Conservation (phyloP, 2,888 invertebrate genomes). For the Stenichneumon culpator region DNA sequence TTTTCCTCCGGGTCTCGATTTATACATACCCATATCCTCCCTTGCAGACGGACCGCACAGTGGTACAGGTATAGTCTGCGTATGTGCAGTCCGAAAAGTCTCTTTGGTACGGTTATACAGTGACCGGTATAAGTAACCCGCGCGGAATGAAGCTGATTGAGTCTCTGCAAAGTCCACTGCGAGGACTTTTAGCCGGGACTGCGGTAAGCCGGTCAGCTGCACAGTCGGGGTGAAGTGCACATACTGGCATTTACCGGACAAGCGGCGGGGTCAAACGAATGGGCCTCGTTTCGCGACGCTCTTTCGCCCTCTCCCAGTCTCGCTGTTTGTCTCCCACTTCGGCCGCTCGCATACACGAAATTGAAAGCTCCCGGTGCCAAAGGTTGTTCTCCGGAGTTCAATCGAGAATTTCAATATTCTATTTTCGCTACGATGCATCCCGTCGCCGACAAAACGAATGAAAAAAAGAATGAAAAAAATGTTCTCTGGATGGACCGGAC, state of each 20-base stretch:
- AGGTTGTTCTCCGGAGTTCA: background rate
- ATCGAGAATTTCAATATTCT: background rate
- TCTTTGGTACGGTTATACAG: background rate
- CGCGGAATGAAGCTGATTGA: conserved; percentile 13
- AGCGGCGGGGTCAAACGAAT: background rate
- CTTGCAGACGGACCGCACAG: conserved; percentile 24
- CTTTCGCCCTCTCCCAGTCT: background rate
- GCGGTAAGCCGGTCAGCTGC: conserved; percentile 23
- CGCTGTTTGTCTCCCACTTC: background rate
- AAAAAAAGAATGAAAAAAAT: too few species aligned
- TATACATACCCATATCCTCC: conserved; percentile 42
- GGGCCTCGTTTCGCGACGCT: background rate
- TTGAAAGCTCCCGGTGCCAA: too few species aligned
- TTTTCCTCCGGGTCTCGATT: conserved; percentile 49
- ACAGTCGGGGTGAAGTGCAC: background rate
- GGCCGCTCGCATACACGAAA: background rate
- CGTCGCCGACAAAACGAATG: too few species aligned
- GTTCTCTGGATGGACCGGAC: too few species aligned
- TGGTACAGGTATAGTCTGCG: background rate
- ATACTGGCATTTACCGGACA: background rate
- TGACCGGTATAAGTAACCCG: background rate
- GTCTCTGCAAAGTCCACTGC: background rate
- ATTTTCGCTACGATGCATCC: too few species aligned
- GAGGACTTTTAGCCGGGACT: conserved; percentile 1
- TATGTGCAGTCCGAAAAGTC: conserved; percentile 35